These are phyloP conservation scores for Neofelis nebulosa DNA, from an alignment of 2,113 vertebrate genomes.

Conservation along the genomic window DNA sequence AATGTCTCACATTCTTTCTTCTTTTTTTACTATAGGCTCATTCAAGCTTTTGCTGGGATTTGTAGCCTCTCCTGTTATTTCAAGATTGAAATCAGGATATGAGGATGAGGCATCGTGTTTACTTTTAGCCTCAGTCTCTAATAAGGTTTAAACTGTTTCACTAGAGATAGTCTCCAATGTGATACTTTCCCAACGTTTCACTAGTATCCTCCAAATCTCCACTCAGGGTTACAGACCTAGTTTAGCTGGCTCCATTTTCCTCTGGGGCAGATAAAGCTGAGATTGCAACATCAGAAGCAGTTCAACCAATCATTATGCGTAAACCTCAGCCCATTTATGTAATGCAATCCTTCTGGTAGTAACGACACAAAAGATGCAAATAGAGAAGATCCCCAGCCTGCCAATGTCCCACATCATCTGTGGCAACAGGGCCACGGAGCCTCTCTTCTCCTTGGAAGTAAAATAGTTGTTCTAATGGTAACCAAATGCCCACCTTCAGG, in stretches of 20 bases:
- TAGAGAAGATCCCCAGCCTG: neutral
- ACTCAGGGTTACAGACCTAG: neutral
- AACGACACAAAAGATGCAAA: neutral
- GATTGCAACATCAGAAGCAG: neutral
- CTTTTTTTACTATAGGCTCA: neutral
- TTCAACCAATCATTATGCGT: neutral
- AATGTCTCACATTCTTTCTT: neutral
- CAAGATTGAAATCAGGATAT: neutral
- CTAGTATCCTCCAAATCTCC: neutral
- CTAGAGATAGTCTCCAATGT: neutral
- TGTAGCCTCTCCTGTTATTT: neutral
- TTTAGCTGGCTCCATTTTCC: neutral
- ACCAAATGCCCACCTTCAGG: neutral
- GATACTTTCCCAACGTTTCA: neutral
- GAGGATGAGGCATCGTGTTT: neutral
- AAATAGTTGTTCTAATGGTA: neutral
- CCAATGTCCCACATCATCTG: neutral
- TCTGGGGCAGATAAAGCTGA: neutral
- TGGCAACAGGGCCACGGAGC: neutral
- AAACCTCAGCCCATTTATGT: slow-evolving; percentile 24
- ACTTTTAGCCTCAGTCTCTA: neutral
- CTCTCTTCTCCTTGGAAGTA: neutral
- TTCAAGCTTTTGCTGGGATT: neutral
- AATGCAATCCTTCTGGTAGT: neutral
- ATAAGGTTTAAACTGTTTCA: neutral